Evolutionary conservation across 2,113 vertebrate species (phyloP).

Genomic region (Conger conger): DNA sequence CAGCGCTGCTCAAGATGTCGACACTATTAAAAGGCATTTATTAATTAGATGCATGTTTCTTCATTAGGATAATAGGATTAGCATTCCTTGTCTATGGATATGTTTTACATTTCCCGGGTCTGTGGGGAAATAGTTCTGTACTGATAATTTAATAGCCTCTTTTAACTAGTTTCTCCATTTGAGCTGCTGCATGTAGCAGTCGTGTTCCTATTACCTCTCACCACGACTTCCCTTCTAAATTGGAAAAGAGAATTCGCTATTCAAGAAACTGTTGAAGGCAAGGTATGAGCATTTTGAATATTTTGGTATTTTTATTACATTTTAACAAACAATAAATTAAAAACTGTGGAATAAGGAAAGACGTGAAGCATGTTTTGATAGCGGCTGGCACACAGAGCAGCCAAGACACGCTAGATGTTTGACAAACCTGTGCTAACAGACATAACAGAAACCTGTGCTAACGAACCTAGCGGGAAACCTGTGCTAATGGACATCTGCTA

Average conservation of each 20-base stretch:
- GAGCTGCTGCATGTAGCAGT: slow-evolving; percentile 15
- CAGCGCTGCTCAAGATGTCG: slow-evolving; percentile 74
- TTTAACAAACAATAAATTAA: not conserved
- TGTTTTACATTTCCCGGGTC: slow-evolving; percentile 70
- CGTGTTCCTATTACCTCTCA: slow-evolving; percentile 5
- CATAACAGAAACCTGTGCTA: no score
- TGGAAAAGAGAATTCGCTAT: not conserved
- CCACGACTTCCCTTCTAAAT: not conserved
- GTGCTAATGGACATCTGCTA: slow-evolving; percentile 58
- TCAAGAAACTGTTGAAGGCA: not conserved
- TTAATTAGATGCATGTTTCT: slow-evolving; percentile 77
- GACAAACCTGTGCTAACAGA: slow-evolving; percentile 41
- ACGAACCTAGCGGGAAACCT: no score
- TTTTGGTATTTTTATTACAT: not conserved
- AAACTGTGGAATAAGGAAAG: not conserved
- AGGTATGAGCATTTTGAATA: slow-evolving; percentile 6
- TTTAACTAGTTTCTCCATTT: slow-evolving; percentile 29
- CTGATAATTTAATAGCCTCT: slow-evolving; percentile 39
- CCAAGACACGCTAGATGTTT: slow-evolving; percentile 37
- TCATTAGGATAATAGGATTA: slow-evolving; percentile 79
- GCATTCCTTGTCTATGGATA: slow-evolving; percentile 73
- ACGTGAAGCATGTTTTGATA: not conserved
- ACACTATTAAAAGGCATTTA: slow-evolving; percentile 77
- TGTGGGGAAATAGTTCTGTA: slow-evolving; percentile 61
- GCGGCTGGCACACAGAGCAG: not conserved